phyloP scores from a whole-genome alignment of 2,797 vertebrate genomes.

The Propithecus deckenii region DNA sequence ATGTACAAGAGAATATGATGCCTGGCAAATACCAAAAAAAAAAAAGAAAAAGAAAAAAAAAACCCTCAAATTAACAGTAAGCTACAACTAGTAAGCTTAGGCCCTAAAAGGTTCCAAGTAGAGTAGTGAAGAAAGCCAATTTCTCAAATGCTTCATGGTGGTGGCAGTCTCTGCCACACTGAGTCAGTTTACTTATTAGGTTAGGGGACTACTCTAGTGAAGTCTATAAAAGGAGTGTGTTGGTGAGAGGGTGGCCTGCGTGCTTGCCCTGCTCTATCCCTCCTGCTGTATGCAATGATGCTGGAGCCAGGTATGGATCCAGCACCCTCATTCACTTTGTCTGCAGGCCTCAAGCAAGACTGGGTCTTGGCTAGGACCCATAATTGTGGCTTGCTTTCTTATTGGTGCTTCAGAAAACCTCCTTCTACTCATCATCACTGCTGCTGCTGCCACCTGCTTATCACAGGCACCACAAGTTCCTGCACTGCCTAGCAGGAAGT shows the following conservation, averaged over 20 bases:
- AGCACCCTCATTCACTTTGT: neutral
- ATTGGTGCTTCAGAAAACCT: conserved; percentile 13
- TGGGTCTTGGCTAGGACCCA: neutral
- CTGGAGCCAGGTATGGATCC: neutral
- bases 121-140: neutral
- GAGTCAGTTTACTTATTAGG: neutral
- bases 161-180: neutral
- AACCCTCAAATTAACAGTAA: neutral
- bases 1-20: neutral
- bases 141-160: neutral
- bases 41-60: neutral
- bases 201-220: neutral
- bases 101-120: neutral
- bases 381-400: neutral
- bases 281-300: neutral
- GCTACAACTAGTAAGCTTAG: neutral
- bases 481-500: neutral
- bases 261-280: neutral
- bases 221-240: neutral
- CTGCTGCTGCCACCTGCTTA: neutral
- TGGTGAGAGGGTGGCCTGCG: neutral
- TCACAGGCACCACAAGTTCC: neutral
- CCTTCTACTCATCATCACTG: neutral
- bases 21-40: neutral
- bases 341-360: neutral